Conservation (phyloP, 2,797 vertebrate genomes). For the Neosilurus mollespiculum region DNA sequence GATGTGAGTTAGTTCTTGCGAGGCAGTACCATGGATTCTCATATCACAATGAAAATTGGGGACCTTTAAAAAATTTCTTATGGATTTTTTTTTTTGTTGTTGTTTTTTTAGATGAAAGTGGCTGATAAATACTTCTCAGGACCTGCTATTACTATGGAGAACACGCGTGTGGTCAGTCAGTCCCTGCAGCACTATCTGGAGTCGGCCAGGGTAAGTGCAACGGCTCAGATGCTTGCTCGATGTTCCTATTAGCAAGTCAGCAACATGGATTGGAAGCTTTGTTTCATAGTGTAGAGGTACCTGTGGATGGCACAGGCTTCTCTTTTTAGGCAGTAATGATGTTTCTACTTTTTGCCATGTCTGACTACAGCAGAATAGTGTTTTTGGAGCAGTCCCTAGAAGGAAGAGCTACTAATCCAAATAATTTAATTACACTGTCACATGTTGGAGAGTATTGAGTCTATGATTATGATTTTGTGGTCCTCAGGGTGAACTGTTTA, state of each 20-base stretch:
- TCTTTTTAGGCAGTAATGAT: constrained; percentile 3
- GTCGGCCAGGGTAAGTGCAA: constrained; percentile 81
- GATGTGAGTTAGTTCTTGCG: constrained; percentile 80
- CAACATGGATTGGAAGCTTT: constrained; percentile 2
- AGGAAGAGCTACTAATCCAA: not conserved
- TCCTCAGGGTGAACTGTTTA: constrained; percentile 92
- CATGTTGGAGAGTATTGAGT: constrained; percentile 19
- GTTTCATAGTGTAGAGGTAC: constrained; percentile 20
- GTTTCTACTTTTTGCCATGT: not conserved
- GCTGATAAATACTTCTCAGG: constrained; percentile 99
- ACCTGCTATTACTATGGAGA: constrained; percentile 95
- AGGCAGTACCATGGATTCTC: not conserved
- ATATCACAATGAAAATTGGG: not conserved
- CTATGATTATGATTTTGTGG: constrained; percentile 20
- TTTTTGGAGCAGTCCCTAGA: not conserved
- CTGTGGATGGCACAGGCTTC: not conserved
- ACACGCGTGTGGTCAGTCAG: constrained; percentile 95
- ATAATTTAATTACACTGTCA: constrained; percentile 13
- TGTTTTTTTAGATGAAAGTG: constrained; percentile 82
- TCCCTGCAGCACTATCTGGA: constrained; percentile 97
- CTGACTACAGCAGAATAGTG: not conserved
- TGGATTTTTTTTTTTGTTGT: constrained; percentile 36
- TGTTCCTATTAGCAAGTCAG: constrained; percentile 1
- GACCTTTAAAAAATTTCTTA: not conserved
- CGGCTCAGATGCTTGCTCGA: not conserved